A percentile compares a stretch with the other conserved stretches of the same genome.
These are phyloP conservation scores for Dolomedes plantarius DNA, from an alignment of 2,888 invertebrate species.

Conservation along the genomic window DNA sequence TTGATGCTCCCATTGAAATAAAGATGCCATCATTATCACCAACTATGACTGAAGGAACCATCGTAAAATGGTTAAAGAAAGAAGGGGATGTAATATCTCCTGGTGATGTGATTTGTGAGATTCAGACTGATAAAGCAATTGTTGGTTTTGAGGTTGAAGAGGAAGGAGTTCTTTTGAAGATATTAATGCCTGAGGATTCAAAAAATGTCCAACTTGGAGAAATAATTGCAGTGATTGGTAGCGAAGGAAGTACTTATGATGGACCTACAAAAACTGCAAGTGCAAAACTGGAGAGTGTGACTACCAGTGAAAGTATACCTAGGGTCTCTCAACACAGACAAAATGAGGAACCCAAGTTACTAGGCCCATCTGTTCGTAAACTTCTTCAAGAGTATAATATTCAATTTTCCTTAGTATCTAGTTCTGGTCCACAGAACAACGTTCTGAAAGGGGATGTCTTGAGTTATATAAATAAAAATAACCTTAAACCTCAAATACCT, in stretches of 20 bases:
- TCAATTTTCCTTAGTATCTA: conserved; percentile 78
- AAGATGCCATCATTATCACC: conserved; percentile 82
- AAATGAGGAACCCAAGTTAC: neutral
- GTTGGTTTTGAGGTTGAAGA: conserved; percentile 81
- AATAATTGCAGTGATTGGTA: conserved; percentile 81
- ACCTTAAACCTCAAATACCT: conserved; percentile 74
- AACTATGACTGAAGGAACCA: conserved; percentile 82
- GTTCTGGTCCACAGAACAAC: conserved; percentile 81
- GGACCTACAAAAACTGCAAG: conserved; percentile 48
- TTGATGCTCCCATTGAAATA: conserved; percentile 69
- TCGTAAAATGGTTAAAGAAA: conserved; percentile 80
- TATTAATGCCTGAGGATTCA: conserved; percentile 80
- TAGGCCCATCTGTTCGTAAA: conserved; percentile 82
- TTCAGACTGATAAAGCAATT: conserved; percentile 83
- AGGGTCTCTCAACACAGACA: neutral
- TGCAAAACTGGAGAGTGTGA: neutral
- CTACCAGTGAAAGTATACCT: neutral
- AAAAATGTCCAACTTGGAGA: conserved; percentile 79
- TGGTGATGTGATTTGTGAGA: conserved; percentile 82
- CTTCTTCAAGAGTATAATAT: conserved; percentile 81
- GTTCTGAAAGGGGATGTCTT: conserved; percentile 81
- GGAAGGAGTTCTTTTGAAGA: conserved; percentile 82
- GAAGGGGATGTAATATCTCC: conserved; percentile 79
- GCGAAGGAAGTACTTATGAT: conserved; percentile 78
- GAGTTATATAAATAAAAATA: conserved; percentile 78